These are phyloP conservation scores for Yponomeuta malinellus DNA, from an alignment of 2,888 invertebrate species.

Conservation along the genomic window DNA sequence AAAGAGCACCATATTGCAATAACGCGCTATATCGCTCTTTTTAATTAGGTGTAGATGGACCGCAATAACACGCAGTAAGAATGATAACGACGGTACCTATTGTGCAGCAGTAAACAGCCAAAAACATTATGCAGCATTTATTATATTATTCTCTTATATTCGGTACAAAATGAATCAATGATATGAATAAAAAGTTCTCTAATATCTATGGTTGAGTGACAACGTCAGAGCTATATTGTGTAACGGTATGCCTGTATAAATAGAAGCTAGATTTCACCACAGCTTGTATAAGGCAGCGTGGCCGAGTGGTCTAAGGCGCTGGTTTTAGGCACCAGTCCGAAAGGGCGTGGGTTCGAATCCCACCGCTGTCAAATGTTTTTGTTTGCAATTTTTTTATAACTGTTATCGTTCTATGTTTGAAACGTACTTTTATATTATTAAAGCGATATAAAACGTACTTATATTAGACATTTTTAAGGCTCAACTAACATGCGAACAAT, in stretches of 20 bases:
- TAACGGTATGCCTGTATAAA: not conserved
- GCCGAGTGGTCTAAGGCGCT: slow-evolving; percentile 82
- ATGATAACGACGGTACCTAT: no score
- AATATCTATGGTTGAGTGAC: slow-evolving; percentile 9
- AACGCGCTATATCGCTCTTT: no score
- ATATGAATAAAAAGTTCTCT: no score
- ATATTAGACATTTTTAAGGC: no score
- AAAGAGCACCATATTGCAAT: no score
- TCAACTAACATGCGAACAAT: no score
- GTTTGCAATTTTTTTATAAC: slow-evolving; percentile 19
- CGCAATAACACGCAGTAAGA: no score
- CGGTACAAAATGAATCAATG: no score
- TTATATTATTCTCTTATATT: no score
- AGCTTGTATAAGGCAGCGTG: slow-evolving; percentile 67
- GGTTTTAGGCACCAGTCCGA: slow-evolving; percentile 81
- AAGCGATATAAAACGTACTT: not conserved
- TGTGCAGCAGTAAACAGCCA: no score
- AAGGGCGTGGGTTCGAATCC: slow-evolving; percentile 84
- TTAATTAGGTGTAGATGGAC: no score
- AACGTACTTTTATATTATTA: not conserved
- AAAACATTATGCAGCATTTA: no score
- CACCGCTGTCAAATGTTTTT: slow-evolving; percentile 74
- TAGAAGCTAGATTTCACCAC: slow-evolving; percentile 20
- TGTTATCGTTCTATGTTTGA: not conserved
- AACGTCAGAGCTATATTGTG: slow-evolving; percentile 5